Conservation (phyloP, 2,797 vertebrate genomes). For the Mormyrops attenuatus region DNA sequence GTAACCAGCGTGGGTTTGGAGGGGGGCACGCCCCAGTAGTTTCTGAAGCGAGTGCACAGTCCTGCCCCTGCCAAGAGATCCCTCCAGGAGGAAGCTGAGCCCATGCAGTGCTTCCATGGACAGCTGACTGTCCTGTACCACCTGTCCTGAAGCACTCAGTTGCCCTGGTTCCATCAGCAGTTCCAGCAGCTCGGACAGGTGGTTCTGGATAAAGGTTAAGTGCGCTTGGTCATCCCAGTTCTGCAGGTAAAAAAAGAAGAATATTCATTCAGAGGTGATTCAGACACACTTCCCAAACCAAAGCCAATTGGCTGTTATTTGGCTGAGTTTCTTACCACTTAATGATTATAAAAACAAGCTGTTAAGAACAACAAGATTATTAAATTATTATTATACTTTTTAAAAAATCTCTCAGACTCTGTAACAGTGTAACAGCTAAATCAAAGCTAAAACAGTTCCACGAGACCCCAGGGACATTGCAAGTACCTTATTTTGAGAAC, state of each 20-base stretch:
- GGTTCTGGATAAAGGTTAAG: constrained; percentile 73
- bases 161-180: constrained; percentile 83
- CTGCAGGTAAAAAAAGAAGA: constrained; percentile 48
- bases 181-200: constrained; percentile 78
- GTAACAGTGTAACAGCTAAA: neutral
- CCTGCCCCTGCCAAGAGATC: constrained; percentile 53
- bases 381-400: neutral
- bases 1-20: constrained; percentile 70
- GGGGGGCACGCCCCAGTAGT: constrained; percentile 69
- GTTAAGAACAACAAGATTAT: neutral
- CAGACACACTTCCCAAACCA: neutral
- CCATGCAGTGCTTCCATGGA: constrained; percentile 70
- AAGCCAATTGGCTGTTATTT: neutral
- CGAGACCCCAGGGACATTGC: neutral
- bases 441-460: neutral
- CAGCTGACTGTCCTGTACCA: constrained; percentile 61
- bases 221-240: constrained; percentile 93
- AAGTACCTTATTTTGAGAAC: constrained; percentile 78
- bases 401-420: neutral
- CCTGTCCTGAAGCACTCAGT: constrained; percentile 65
- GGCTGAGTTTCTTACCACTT: neutral
- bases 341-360: neutral
- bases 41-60: constrained; percentile 68
- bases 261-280: neutral
- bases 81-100: constrained; percentile 83